phyloP scores from a whole-genome alignment of 2,797 vertebrate species.

The Enteromius viviparus region DNA sequence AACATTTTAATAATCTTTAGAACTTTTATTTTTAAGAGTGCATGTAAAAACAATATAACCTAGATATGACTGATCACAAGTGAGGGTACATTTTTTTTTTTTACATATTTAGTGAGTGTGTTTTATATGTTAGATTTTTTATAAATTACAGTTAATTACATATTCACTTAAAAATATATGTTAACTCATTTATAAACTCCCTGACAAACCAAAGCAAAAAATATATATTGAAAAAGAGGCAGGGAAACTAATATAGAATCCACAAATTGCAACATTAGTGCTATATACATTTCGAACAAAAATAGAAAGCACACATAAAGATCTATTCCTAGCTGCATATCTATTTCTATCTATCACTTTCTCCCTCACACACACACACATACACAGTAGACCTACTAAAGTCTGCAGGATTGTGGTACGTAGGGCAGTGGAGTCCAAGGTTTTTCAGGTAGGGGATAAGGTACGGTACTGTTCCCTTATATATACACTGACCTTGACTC shows the following conservation, averaged over 20 bases:
- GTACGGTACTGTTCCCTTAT: slow-evolving; percentile 93
- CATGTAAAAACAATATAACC: no score
- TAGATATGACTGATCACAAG: background rate
- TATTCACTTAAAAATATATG: background rate
- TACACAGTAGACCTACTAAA: slow-evolving; percentile 86
- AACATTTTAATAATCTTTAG: no score
- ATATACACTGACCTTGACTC: slow-evolving; percentile 99
- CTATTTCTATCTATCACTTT: background rate
- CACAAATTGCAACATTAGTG: background rate
- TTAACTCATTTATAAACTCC: background rate
- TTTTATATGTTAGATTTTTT: background rate
- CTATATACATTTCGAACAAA: background rate
- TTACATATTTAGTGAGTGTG: background rate
- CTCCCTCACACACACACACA: background rate
- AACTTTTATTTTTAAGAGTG: no score
- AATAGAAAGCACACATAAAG: slow-evolving; percentile 3
- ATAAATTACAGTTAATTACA: background rate
- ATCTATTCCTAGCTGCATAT: slow-evolving; percentile 5
- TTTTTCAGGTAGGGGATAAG: slow-evolving; percentile 98
- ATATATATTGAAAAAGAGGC: background rate
- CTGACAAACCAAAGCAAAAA: background rate
- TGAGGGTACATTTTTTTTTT: background rate
- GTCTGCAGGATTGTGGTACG: slow-evolving; percentile 98
- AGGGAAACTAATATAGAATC: background rate
- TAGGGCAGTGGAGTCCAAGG: slow-evolving; percentile 94